Base-by-base conservation (phyloP, 2,113 vertebrate genomes). In the Gasterosteus nipponicus region DNA sequence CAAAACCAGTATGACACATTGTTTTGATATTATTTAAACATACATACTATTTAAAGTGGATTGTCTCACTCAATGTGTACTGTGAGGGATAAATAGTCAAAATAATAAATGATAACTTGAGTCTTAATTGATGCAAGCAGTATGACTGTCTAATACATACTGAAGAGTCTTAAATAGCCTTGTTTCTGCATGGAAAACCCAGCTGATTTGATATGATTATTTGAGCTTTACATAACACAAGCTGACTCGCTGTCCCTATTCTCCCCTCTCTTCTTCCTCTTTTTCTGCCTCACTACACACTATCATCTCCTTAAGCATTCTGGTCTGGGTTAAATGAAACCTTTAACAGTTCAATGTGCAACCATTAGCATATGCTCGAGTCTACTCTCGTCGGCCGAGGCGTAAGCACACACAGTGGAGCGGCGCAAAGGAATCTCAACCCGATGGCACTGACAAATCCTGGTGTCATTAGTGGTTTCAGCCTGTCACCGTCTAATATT, bases 331-430 rank as follows among this genome's bases (percentile, higher is more conserved):
- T 92, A 92, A 93, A 93, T 91, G 87, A 89, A 91, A 93, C 87
- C 87, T 90, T 91, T 92, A 92, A 92, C 90, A 92, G 90, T 92
- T 91, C 89, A 91, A 84, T 92, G 89, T 93, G 91, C 90, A 93
- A 22, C 84, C 88, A 92, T 92, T 92, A 92, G 82, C 90, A 92
- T 92, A 93, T 88, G 89, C 87, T 93, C 85, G 75, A 89, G 80
- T 86, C 84, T 85, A 75, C 87, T 78, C 78, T 56, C 16, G 35
- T 77, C 69, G 78, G 73, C 81, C 16, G 1, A 70, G 78, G 70
- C 57, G 19, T 42, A 69, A 57, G 78, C 77, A 49, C 53, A 58
- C 63, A 69, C 56, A 66, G 47, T 0, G n/a, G 19, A 71, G 73
- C 8, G n/a, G 72, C 26, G 58, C 75, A 69, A 54, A 54, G 61